These are phyloP conservation scores for Caretta caretta DNA, from an alignment of 2,113 vertebrate species.

Conservation along the genomic window DNA sequence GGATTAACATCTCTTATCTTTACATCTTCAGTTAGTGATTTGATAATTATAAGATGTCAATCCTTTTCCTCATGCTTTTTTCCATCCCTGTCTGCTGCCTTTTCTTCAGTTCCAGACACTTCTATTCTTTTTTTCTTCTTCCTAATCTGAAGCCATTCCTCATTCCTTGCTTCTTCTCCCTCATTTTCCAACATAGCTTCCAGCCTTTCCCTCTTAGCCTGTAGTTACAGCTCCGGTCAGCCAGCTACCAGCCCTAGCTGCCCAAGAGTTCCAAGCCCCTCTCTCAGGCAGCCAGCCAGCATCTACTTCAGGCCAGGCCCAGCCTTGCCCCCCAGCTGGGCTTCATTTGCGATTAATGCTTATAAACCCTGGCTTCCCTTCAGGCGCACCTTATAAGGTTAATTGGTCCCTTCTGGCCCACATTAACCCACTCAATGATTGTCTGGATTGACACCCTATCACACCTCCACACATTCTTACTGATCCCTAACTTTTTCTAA, in stretches of 20 bases:
- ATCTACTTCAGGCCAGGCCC: not conserved
- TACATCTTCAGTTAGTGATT: not conserved
- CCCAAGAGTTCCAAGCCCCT: not conserved
- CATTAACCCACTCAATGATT: not conserved
- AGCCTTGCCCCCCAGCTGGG: not conserved
- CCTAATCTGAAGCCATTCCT: not conserved
- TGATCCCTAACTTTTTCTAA: not conserved
- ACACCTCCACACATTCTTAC: not conserved
- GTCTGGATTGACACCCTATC: not conserved
- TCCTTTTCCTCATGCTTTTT: not conserved
- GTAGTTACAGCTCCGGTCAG: not conserved
- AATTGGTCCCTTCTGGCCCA: not conserved
- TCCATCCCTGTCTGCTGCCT: not conserved
- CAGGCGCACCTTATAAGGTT: not conserved
- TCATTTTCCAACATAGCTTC: not conserved
- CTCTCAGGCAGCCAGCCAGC: no score
- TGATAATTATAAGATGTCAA: not conserved
- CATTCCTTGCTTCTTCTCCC: not conserved
- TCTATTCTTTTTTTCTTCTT: not conserved
- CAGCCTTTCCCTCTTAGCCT: not conserved
- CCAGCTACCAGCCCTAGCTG: not conserved
- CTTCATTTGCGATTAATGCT: not conserved
- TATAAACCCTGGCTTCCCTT: not conserved
- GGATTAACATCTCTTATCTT: not conserved
- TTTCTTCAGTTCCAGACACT: not conserved